phyloP scores from a whole-genome alignment of 1,140 invertebrate genomes.

The Palaemon carinicauda region DNA sequence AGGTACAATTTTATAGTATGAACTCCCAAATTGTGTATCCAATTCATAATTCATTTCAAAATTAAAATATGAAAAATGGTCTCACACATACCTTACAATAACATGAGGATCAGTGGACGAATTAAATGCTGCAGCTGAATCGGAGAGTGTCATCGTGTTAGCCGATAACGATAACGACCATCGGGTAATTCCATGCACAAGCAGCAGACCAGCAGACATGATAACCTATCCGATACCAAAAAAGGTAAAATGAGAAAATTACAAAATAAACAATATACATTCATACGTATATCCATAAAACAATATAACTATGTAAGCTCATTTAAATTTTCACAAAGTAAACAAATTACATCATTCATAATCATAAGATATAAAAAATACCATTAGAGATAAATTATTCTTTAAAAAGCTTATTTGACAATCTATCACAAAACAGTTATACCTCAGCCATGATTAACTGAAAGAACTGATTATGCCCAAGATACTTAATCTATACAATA shows the following conservation, averaged over 20 bases:
- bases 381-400: too few species aligned
- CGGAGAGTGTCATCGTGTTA: conserved; percentile 7
- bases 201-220: conserved; percentile 88
- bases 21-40: not conserved
- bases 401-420: too few species aligned
- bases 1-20: too few species aligned
- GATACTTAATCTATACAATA: too few species aligned
- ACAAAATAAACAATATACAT: too few species aligned
- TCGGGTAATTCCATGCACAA: conserved; percentile 70
- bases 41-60: not conserved
- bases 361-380: too few species aligned
- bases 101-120: conserved; percentile 39
- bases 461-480: not conserved
- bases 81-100: conserved; percentile 71
- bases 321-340: too few species aligned
- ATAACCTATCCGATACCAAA: conserved; percentile 69
- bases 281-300: too few species aligned
- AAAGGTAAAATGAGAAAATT: not conserved
- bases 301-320: too few species aligned
- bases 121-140: conserved; percentile 12
- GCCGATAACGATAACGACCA: conserved; percentile 41
- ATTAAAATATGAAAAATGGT: not conserved
- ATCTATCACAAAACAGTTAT: too few species aligned
- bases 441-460: not conserved
- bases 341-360: too few species aligned